These are phyloP conservation scores for Cyphomyrus plagiostoma DNA, from an alignment of 2,113 vertebrate genomes.

Conservation along the genomic window DNA sequence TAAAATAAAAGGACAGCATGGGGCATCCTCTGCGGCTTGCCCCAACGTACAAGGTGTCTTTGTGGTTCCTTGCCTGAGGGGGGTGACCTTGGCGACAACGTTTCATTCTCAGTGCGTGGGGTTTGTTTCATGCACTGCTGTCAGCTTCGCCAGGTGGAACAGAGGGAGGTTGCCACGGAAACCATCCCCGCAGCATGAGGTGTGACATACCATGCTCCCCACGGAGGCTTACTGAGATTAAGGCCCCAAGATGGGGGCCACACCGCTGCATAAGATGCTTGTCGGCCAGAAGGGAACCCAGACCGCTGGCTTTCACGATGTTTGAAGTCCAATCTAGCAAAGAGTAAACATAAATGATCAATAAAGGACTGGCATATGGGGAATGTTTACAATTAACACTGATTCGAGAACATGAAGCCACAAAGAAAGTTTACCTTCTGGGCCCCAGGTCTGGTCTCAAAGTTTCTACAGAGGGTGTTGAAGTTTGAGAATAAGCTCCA, in stretches of 20 bases:
- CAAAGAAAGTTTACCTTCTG: not conserved
- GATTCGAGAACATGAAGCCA: not conserved
- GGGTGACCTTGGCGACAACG: constrained; percentile 59
- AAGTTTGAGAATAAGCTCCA: not conserved
- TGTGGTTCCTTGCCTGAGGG: constrained; percentile 47
- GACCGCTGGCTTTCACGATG: not conserved
- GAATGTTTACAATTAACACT: not conserved
- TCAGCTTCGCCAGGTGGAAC: constrained; percentile 48
- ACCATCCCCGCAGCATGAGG: constrained; percentile 49
- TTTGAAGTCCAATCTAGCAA: not conserved
- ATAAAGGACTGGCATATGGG: not conserved
- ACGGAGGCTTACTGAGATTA: not conserved
- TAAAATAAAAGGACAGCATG: constrained; percentile 20
- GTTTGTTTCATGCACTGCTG: constrained; percentile 42
- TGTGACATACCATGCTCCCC: constrained; percentile 1
- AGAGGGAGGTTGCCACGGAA: constrained; percentile 57
- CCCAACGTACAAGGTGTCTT: constrained; percentile 41
- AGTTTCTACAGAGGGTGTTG: not conserved
- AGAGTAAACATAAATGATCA: not conserved
- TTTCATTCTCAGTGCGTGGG: constrained; percentile 46
- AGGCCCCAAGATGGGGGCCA: not conserved
- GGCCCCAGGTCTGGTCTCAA: not conserved
- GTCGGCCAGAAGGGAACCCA: not conserved
- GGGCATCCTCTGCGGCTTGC: constrained; percentile 32
- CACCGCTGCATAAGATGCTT: not conserved